Evolutionary conservation across 2,888 invertebrate species (phyloP).

Genomic region (Limnephilus lunatus): DNA sequence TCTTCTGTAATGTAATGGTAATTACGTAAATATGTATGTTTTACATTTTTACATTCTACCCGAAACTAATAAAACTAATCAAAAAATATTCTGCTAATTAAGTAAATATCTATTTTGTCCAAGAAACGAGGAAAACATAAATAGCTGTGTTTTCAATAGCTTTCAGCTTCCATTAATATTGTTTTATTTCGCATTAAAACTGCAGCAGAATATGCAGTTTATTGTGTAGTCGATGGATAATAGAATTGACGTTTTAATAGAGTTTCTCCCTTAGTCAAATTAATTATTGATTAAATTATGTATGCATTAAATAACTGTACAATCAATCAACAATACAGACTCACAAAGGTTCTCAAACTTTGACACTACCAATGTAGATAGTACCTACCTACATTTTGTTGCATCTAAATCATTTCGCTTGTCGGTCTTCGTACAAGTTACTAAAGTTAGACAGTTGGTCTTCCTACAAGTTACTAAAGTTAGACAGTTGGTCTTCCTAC

Average conservation of each 20-base stretch:
- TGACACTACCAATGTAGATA: not conserved
- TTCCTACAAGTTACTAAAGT: too few relatives aligned
- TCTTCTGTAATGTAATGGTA: too few relatives aligned
- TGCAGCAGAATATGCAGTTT: not conserved
- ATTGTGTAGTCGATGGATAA: not conserved
- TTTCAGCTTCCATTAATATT: not conserved
- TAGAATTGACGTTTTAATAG: slow-evolving; percentile 20
- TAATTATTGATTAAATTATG: slow-evolving; percentile 36
- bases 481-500: too few relatives aligned
- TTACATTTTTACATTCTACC: too few relatives aligned
- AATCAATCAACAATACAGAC: slow-evolving; percentile 22
- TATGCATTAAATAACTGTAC: slow-evolving; percentile 46
- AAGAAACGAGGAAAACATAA: not conserved
- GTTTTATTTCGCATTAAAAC: not conserved
- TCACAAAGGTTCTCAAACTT: not conserved
- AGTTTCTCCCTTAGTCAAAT: slow-evolving; percentile 32
- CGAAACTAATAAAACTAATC: too few relatives aligned
- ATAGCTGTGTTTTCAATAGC: not conserved
- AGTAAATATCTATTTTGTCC: not conserved
- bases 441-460: too few relatives aligned
- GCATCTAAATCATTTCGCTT: too few relatives aligned
- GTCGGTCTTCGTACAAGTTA: too few relatives aligned
- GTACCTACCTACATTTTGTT: too few relatives aligned
- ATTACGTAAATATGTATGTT: too few relatives aligned
- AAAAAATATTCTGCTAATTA: too few relatives aligned